Evolutionary conservation across 2,113 vertebrate species (phyloP).

Genomic region (Aptenodytes patagonicus): DNA sequence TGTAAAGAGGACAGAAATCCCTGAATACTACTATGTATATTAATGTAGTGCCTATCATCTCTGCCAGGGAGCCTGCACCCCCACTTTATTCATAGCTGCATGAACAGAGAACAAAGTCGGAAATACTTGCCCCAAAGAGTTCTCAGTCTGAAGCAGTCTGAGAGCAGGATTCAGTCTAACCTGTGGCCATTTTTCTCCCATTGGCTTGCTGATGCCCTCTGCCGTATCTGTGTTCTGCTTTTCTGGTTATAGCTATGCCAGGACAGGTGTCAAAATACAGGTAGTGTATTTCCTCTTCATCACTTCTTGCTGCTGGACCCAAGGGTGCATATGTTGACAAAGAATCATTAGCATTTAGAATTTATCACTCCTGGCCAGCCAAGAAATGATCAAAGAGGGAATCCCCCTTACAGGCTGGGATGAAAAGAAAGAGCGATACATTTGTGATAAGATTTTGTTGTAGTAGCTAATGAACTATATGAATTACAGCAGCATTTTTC

Average conservation of each 20-base stretch:
- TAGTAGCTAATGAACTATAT: neutral
- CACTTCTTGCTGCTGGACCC: neutral
- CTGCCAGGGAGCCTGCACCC: neutral
- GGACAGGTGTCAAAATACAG: neutral
- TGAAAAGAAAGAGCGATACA: neutral
- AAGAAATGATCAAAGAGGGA: neutral
- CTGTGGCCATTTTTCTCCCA: slow-evolving; percentile 10
- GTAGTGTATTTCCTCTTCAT: neutral
- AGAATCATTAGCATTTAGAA: neutral
- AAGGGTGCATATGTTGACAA: neutral
- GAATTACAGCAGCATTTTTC: neutral
- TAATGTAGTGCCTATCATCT: neutral
- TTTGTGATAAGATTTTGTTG: neutral
- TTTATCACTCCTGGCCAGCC: neutral
- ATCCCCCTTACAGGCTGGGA: neutral
- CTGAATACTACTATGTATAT: neutral
- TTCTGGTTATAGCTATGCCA: neutral
- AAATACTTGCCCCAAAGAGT: neutral
- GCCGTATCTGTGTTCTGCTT: neutral
- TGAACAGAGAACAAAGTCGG: neutral
- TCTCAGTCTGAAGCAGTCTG: neutral
- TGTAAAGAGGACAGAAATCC: neutral
- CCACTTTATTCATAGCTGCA: neutral
- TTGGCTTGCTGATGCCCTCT: neutral
- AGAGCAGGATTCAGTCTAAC: neutral